These are phyloP conservation scores for Epicampocera succincta DNA, from an alignment of 2,888 invertebrate species.

Conservation along the genomic window DNA sequence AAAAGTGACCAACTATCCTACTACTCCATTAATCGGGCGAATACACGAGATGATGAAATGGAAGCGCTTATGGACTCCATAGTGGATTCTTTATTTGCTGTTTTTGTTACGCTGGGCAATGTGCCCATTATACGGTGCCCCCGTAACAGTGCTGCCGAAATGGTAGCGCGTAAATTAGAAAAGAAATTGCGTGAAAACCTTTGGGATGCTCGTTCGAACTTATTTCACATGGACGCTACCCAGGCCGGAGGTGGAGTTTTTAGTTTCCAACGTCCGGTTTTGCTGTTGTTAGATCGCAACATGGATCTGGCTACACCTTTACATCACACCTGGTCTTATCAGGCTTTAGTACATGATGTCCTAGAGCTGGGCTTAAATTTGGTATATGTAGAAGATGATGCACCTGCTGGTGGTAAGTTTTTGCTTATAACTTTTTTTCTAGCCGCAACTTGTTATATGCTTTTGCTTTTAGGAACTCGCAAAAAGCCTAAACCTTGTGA, in stretches of 20 bases:
- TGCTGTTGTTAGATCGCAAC: slow-evolving; percentile 96
- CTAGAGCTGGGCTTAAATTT: slow-evolving; percentile 94
- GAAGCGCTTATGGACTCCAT: slow-evolving; percentile 95
- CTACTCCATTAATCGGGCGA: slow-evolving; percentile 96
- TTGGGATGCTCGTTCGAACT: slow-evolving; percentile 97
- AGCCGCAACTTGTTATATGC: neutral
- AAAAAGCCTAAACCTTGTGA: slow-evolving; percentile 94
- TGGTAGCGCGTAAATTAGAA: slow-evolving; percentile 98
- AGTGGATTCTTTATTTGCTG: slow-evolving; percentile 97
- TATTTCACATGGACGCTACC: slow-evolving; percentile 93
- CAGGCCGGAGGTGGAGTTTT: slow-evolving; percentile 87
- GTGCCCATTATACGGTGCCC: slow-evolving; percentile 86
- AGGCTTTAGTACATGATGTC: slow-evolving; percentile 98
- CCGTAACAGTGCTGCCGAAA: slow-evolving; percentile 98
- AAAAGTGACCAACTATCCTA: slow-evolving; percentile 95
- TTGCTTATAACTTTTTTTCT: neutral
- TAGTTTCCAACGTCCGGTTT: slow-evolving; percentile 95
- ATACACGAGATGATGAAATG: slow-evolving; percentile 97
- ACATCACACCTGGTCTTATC: slow-evolving; percentile 99
- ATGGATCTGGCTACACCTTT: slow-evolving; percentile 98
- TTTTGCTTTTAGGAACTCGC: slow-evolving; percentile 83
- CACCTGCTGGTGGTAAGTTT: slow-evolving; percentile 76
- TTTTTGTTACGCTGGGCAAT: slow-evolving; percentile 97
- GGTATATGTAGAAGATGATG: slow-evolving; percentile 87
- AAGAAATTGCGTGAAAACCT: slow-evolving; percentile 98